These are phyloP conservation scores for Leucoptera coffeella DNA, from an alignment of 2,888 invertebrate species.

Conservation along the genomic window DNA sequence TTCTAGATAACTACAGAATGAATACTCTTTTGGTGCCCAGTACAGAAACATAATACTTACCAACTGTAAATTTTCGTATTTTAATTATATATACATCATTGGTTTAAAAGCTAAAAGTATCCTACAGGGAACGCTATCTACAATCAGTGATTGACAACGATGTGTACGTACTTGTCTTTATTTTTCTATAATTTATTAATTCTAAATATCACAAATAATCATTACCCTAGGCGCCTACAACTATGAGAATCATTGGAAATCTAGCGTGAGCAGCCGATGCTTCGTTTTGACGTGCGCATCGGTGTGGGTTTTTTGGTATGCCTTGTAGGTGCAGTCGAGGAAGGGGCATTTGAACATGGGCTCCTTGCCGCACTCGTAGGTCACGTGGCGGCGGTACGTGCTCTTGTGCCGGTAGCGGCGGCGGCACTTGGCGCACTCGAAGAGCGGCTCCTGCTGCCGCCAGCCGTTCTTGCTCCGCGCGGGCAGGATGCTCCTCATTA, in stretches of 20 bases:
- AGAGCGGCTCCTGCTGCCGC: conserved; percentile 31
- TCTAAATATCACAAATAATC: too few relatives aligned
- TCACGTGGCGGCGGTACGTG: conserved; percentile 64
- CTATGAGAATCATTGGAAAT: conserved; percentile 61
- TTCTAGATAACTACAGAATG: too few relatives aligned
- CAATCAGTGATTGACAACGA: too few relatives aligned
- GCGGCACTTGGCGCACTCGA: conserved; percentile 61
- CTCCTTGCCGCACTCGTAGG: conserved; percentile 60
- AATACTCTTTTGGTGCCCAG: too few relatives aligned
- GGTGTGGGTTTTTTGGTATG: conserved; percentile 46
- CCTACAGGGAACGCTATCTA: too few relatives aligned
- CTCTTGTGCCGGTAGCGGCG: conserved; percentile 70
- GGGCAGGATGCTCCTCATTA: conserved; percentile 44
- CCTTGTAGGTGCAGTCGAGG: conserved; percentile 41
- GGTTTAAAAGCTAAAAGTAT: too few relatives aligned
- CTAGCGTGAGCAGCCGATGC: conserved; percentile 52
- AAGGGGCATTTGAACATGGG: conserved; percentile 46
- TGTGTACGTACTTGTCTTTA: too few relatives aligned
- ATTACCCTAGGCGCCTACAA: too few relatives aligned
- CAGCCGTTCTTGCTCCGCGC: conserved; percentile 48
- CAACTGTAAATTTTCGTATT: too few relatives aligned
- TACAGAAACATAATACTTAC: too few relatives aligned
- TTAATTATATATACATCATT: too few relatives aligned
- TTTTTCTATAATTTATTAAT: too few relatives aligned
- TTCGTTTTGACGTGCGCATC: conserved; percentile 47